These are phyloP conservation scores for Nasonia vitripennis DNA, from an alignment of 1,140 invertebrate genomes.

Conservation along the genomic window DNA sequence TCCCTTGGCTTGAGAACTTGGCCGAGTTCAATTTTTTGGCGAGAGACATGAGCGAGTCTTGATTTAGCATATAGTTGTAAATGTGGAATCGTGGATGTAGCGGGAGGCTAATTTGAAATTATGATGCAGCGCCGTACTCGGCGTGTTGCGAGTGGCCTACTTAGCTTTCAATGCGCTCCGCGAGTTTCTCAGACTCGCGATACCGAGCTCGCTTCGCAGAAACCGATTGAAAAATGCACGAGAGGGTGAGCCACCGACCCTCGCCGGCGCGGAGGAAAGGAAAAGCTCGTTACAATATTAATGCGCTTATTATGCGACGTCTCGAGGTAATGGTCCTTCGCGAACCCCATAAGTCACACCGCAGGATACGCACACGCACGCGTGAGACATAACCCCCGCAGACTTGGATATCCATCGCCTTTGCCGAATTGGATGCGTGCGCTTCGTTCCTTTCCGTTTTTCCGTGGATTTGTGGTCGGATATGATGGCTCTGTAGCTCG, in stretches of 20 bases:
- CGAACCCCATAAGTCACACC: conserved; percentile 47
- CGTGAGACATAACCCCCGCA: too few species aligned
- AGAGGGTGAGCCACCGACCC: too few species aligned
- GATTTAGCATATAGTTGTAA: conserved; percentile 5
- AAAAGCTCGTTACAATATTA: conserved; percentile 53
- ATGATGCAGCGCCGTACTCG: not conserved
- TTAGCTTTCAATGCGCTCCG: not conserved
- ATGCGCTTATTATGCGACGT: conserved; percentile 55
- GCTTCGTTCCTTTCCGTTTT: not conserved
- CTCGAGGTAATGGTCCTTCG: conserved; percentile 42
- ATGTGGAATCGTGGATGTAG: not conserved
- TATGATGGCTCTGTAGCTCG: too few species aligned
- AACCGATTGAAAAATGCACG: not conserved
- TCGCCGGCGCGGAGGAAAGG: not conserved
- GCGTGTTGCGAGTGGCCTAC: not conserved
- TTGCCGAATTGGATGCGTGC: not conserved
- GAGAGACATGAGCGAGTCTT: not conserved
- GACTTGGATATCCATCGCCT: not conserved
- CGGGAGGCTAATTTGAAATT: conserved; percentile 21
- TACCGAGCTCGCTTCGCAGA: not conserved
- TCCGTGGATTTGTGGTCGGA: not conserved
- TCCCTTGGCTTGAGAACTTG: conserved; percentile 16
- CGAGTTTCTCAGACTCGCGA: not conserved
- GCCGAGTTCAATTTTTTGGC: conserved; percentile 21
- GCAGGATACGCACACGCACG: not conserved